Evolutionary conservation across 2,797 vertebrate species (phyloP).

Genomic region (Philypnodon macrostomus): DNA sequence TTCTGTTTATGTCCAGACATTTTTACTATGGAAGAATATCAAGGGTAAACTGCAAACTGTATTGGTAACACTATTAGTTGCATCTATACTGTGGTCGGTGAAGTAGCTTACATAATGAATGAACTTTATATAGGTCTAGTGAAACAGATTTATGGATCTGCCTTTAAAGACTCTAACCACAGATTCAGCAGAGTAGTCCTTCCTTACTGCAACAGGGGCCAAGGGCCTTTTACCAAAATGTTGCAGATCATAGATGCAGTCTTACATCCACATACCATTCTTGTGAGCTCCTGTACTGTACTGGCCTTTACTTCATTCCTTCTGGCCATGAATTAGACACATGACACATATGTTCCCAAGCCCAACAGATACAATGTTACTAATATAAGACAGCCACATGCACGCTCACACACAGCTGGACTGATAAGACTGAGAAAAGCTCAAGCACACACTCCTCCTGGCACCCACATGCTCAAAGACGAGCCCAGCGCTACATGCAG

Average conservation of each 20-base stretch:
- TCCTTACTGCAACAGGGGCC: too few species aligned
- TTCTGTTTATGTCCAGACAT: not conserved
- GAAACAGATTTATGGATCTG: too few species aligned
- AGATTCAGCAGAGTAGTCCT: too few species aligned
- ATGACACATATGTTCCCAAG: slow-evolving; percentile 3
- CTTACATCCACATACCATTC: not conserved
- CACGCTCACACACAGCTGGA: slow-evolving; percentile 21
- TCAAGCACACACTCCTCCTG: slow-evolving; percentile 75
- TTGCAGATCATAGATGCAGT: too few species aligned
- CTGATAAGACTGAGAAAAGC: slow-evolving; percentile 78
- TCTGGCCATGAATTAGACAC: slow-evolving; percentile 5
- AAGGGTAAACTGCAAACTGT: not conserved
- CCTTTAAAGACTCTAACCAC: too few species aligned
- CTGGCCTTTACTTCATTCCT: not conserved
- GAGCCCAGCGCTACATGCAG: slow-evolving; percentile 61
- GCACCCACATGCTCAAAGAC: slow-evolving; percentile 66
- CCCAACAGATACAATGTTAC: slow-evolving; percentile 5
- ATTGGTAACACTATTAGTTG: not conserved
- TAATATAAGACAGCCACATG: slow-evolving; percentile 22
- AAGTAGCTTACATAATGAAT: not conserved
- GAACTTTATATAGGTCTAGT: too few species aligned
- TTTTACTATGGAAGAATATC: not conserved
- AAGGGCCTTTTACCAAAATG: too few species aligned
- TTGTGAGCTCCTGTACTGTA: too few species aligned
- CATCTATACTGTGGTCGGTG: not conserved